These are phyloP conservation scores for Rhorus exstirpatorius DNA, from an alignment of 2,888 invertebrate genomes.

Conservation along the genomic window DNA sequence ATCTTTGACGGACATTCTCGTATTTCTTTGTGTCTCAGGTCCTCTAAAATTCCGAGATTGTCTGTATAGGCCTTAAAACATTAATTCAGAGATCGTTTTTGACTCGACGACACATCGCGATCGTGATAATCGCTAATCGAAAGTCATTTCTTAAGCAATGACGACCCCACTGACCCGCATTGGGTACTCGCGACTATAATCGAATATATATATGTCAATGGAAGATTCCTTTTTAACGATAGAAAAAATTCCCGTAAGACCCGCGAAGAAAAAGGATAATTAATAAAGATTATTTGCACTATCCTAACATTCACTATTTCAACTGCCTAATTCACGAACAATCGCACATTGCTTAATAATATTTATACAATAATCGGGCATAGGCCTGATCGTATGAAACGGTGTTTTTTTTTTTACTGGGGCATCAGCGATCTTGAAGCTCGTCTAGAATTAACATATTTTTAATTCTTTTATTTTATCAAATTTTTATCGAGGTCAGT, in stretches of 20 bases:
- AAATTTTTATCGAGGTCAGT: too few relatives aligned
- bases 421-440: too few relatives aligned
- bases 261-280: constrained; percentile 11
- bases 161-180: constrained; percentile 59
- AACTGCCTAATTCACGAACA: constrained; percentile 26
- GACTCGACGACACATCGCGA: neutral
- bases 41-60: constrained; percentile 9
- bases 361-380: too few relatives aligned
- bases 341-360: constrained; percentile 13
- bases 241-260: constrained; percentile 47
- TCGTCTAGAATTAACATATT: too few relatives aligned
- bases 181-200: constrained; percentile 13
- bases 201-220: constrained; percentile 18
- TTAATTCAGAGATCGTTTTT: neutral
- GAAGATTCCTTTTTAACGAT: constrained; percentile 37
- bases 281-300: constrained; percentile 37
- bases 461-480: too few relatives aligned
- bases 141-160: constrained; percentile 25
- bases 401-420: too few relatives aligned
- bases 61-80: constrained; percentile 23
- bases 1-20: neutral
- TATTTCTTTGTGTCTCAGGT: constrained; percentile 22
- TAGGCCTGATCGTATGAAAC: too few relatives aligned
- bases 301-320: constrained; percentile 47
- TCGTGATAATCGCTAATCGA: constrained; percentile 5